Percentiles rank a stretch among this genome's conserved stretches.
Evolutionary conservation across 2,888 invertebrate species (phyloP).

Genomic region (Tricholauxania praeusta): DNA sequence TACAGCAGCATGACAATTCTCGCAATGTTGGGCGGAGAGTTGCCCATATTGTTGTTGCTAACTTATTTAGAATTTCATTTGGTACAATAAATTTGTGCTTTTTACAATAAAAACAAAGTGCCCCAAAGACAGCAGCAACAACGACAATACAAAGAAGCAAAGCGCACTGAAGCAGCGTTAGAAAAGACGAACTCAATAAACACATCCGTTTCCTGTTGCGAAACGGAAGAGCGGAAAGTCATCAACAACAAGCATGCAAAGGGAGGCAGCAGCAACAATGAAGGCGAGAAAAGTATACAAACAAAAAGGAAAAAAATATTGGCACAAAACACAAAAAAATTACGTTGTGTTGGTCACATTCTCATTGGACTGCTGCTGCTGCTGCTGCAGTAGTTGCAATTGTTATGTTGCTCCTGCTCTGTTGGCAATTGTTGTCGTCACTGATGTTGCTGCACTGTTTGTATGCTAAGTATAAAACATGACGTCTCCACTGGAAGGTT

Average conservation of each 20-base stretch:
- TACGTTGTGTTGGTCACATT: background rate
- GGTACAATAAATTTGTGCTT: background rate
- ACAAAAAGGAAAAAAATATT: background rate
- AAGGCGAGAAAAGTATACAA: background rate
- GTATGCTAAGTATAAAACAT: background rate
- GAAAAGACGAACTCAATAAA: conserved; percentile 20
- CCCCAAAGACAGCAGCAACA: no score
- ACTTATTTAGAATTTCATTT: conserved; percentile 1
- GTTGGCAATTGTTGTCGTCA: background rate
- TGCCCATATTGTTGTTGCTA: background rate
- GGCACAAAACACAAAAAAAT: background rate
- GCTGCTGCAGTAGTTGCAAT: background rate
- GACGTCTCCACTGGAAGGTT: background rate
- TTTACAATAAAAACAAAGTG: background rate
- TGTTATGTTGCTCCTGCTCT: no score
- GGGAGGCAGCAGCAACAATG: background rate
- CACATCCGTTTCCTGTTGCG: conserved; percentile 31
- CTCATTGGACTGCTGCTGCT: background rate
- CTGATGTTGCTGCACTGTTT: background rate
- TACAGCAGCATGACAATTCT: no score
- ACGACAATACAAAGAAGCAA: no score
- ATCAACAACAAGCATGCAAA: background rate
- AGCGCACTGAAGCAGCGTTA: no score
- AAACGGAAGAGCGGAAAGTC: conserved; percentile 23
- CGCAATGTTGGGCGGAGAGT: no score